Percentiles rank a stretch among this genome's conserved stretches.
phyloP scores from a whole-genome alignment of 2,888 invertebrate genomes.

The Eupithecia exiguata region DNA sequence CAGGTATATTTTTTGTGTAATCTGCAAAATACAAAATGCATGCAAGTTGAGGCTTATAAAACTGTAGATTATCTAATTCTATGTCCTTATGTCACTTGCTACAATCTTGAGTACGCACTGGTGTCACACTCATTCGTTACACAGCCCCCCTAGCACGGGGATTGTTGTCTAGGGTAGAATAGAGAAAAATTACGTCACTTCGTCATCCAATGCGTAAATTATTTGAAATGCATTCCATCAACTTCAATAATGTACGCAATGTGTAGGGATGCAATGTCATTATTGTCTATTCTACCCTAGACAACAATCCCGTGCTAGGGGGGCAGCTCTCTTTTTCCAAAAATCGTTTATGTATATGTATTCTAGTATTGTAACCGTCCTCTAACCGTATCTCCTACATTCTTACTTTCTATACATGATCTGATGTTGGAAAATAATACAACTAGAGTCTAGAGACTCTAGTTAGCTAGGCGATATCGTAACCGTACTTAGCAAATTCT shows the following conservation, averaged over 20 bases:
- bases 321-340: too few species aligned
- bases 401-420: neutral
- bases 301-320: too few species aligned
- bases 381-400: neutral
- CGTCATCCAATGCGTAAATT: too few species aligned
- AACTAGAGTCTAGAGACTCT: neutral
- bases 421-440: neutral
- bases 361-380: neutral
- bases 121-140: too few species aligned
- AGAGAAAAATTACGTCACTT: too few species aligned
- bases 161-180: too few species aligned
- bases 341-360: too few species aligned
- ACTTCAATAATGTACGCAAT: too few species aligned
- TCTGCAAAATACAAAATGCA: slow-evolving; percentile 1
- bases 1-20: slow-evolving; percentile 19
- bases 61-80: neutral
- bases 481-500: neutral
- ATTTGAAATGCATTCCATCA: too few species aligned
- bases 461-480: neutral
- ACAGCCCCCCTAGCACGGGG: too few species aligned
- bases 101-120: neutral
- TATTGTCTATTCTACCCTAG: too few species aligned
- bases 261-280: too few species aligned
- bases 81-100: neutral
- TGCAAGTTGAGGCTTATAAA: neutral